These are phyloP conservation scores for Neosalanx taihuensis DNA, from an alignment of 2,797 vertebrate species.

Conservation along the genomic window DNA sequence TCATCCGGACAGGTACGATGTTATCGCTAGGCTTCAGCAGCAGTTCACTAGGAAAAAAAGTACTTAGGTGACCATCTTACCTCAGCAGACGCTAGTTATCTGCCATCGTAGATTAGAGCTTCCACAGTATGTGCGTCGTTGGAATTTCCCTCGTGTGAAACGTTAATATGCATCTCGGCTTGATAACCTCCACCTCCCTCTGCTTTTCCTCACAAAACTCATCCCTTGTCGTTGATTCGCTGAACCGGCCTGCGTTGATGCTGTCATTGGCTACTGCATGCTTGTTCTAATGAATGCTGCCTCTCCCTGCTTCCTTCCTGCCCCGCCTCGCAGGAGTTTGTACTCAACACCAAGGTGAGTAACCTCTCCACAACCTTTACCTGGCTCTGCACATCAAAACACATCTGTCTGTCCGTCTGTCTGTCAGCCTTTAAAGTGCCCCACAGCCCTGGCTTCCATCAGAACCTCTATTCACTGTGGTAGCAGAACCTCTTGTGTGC, in stretches of 20 bases:
- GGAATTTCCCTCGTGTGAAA: not conserved
- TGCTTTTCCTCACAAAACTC: slow-evolving; percentile 1
- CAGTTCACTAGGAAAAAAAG: too few relatives aligned
- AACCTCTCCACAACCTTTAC: slow-evolving; percentile 9
- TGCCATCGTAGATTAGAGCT: not conserved
- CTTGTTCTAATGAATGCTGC: slow-evolving; percentile 81
- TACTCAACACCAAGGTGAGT: slow-evolving; percentile 76
- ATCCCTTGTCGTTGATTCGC: not conserved
- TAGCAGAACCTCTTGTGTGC: not conserved
- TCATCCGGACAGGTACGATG: too few relatives aligned
- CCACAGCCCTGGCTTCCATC: too few relatives aligned
- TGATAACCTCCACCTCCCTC: not conserved
- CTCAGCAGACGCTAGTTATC: not conserved
- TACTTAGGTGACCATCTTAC: not conserved
- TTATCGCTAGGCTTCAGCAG: too few relatives aligned
- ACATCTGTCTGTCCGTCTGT: slow-evolving; percentile 18
- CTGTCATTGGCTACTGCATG: slow-evolving; percentile 68
- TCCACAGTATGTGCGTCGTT: not conserved
- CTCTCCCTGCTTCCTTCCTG: slow-evolving; percentile 93
- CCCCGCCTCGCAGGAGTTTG: slow-evolving; percentile 97
- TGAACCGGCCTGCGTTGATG: slow-evolving; percentile 2
- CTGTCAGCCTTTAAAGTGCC: not conserved
- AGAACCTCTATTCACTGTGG: too few relatives aligned
- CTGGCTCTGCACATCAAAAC: not conserved
- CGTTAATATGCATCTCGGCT: slow-evolving; percentile 2